These are phyloP conservation scores for Parazoanthus darwini DNA, from an alignment of 92 coral and sea anemone genomes.

Conservation along the genomic window DNA sequence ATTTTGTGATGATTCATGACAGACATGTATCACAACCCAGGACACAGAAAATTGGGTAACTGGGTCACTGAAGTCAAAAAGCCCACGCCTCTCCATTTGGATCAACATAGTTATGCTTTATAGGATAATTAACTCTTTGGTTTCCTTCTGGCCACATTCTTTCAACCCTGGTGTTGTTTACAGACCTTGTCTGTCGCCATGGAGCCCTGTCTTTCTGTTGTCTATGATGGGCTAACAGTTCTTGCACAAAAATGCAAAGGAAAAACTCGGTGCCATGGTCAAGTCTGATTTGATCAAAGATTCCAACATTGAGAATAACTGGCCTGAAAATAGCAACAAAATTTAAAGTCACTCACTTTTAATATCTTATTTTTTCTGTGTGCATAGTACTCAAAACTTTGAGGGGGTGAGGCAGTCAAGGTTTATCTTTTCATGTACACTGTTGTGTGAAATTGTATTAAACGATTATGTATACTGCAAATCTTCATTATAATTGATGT, in stretches of 20 bases:
- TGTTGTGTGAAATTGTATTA: too few relatives aligned
- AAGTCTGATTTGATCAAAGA: slow-evolving; percentile 49
- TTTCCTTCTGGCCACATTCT: slow-evolving; percentile 25
- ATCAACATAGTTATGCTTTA: slow-evolving; percentile 1
- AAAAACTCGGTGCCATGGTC: slow-evolving; percentile 52
- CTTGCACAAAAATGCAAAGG: slow-evolving; percentile 49
- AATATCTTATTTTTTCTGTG: too few relatives aligned
- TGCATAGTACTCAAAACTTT: too few relatives aligned
- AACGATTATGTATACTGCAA: too few relatives aligned
- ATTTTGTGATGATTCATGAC: slow-evolving; percentile 16
- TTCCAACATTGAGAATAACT: slow-evolving; percentile 35
- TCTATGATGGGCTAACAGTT: slow-evolving; percentile 40
- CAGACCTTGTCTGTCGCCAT: slow-evolving; percentile 48
- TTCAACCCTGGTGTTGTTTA: slow-evolving; percentile 46
- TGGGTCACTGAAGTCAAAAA: slow-evolving; percentile 9
- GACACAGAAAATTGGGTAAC: not conserved
- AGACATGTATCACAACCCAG: slow-evolving; percentile 16
- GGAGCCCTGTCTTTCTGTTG: slow-evolving; percentile 33
- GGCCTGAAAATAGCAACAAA: slow-evolving; percentile 33
- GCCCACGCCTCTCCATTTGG: slow-evolving; percentile 16
- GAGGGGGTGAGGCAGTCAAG: too few relatives aligned
- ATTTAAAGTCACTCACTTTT: too few relatives aligned
- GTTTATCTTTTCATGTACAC: too few relatives aligned
- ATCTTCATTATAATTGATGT: too few relatives aligned
- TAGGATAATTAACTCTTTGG: slow-evolving; percentile 12